Evolutionary conservation across 53 echinoderm and acorn worm species (phyloP).

Genomic region (Arbacia lixula): DNA sequence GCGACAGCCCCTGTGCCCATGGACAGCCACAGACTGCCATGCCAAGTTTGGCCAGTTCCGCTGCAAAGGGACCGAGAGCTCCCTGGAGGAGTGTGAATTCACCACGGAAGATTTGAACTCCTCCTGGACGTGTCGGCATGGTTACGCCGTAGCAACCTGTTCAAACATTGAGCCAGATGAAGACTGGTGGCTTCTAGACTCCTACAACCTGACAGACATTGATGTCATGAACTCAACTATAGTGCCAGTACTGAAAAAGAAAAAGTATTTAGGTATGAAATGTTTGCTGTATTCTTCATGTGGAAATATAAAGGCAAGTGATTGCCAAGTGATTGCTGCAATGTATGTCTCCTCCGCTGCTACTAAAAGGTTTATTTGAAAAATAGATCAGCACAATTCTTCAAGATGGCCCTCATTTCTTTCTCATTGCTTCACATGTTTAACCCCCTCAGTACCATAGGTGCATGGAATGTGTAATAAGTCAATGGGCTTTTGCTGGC

Average conservation of each 20-base stretch:
- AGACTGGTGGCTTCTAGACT: not conserved
- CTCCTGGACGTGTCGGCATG: constrained; percentile 17
- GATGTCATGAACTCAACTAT: constrained; percentile 22
- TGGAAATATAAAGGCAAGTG: too few species aligned
- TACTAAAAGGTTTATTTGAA: too few species aligned
- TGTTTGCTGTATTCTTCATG: too few species aligned
- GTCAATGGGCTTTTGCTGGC: too few species aligned
- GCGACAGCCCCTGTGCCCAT: constrained; percentile 26
- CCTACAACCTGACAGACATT: constrained; percentile 22
- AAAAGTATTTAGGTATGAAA: constrained; percentile 28
- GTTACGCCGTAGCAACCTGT: constrained; percentile 36
- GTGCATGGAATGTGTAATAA: too few species aligned
- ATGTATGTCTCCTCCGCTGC: too few species aligned
- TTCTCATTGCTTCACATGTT: too few species aligned
- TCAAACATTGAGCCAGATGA: constrained; percentile 20
- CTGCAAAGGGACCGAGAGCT: constrained; percentile 30
- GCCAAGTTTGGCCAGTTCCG: constrained; percentile 40
- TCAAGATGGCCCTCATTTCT: too few species aligned
- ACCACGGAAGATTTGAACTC: constrained; percentile 13
- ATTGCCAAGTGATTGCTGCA: too few species aligned
- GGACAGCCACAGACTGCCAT: constrained; percentile 12
- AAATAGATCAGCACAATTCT: too few species aligned
- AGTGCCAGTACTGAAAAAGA: constrained; percentile 13
- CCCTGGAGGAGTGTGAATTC: constrained; percentile 41
- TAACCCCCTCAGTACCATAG: too few species aligned